Percentiles rank a stretch among this genome's conserved stretches.
phyloP scores from a whole-genome alignment of 1,140 invertebrate species.

The Lethrus apterus region DNA sequence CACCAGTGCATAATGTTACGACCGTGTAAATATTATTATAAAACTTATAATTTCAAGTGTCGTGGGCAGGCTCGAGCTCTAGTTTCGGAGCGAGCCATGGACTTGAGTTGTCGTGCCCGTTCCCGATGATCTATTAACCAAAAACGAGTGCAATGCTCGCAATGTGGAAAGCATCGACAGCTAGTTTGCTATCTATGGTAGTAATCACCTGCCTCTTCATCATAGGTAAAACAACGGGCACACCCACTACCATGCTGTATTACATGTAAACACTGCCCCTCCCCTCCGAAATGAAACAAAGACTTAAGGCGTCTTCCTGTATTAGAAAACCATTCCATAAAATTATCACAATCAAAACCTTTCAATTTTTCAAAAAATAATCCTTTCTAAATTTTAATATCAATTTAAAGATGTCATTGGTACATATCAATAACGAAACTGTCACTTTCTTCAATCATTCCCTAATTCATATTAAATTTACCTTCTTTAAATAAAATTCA shows the following conservation, averaged over 20 bases:
- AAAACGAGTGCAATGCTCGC: conserved; percentile 25
- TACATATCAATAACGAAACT: too few relatives aligned
- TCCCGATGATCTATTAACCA: conserved; percentile 33
- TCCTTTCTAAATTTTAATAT: too few relatives aligned
- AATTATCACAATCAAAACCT: too few relatives aligned
- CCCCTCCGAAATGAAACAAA: conserved; percentile 35
- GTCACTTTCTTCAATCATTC: too few relatives aligned
- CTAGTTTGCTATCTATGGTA: conserved; percentile 26
- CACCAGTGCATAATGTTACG: conserved; percentile 20
- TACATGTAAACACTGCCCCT: conserved; percentile 41
- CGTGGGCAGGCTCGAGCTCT: conserved; percentile 19
- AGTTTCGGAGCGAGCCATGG: conserved; percentile 28
- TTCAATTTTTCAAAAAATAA: too few relatives aligned
- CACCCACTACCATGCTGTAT: conserved; percentile 33
- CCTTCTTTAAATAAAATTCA: conserved; percentile 41
- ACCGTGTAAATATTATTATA: conserved; percentile 12
- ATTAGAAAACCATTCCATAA: too few relatives aligned
- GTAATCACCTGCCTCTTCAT: conserved; percentile 28
- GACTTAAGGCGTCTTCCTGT: too few relatives aligned
- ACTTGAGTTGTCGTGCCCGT: conserved; percentile 29
- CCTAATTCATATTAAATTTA: too few relatives aligned
- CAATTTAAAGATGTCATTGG: too few relatives aligned
- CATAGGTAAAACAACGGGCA: conserved; percentile 33
- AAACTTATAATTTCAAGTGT: conserved; percentile 12
- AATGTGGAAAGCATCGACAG: conserved; percentile 29